Evolutionary conservation across 2,888 invertebrate genomes (phyloP).

Genomic region (Ornithoptera priamus): DNA sequence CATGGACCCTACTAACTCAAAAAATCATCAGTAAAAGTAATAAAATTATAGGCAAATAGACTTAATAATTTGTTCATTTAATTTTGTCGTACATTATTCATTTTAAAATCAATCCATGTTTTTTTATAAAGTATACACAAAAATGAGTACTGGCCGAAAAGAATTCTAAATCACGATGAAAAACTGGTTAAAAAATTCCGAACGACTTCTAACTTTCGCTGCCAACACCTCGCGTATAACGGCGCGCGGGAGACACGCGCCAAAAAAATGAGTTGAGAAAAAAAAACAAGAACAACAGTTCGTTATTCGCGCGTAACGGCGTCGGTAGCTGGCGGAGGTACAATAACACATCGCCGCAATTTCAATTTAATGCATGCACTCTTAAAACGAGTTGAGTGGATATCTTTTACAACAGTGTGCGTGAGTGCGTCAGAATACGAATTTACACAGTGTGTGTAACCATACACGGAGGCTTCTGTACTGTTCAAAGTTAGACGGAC

Average conservation of each 20-base stretch:
- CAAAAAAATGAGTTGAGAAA: slow-evolving; percentile 56
- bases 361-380: slow-evolving; percentile 59
- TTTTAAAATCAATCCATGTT: no score
- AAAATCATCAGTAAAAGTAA: no score
- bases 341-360: slow-evolving; percentile 61
- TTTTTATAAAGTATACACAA: slow-evolving; percentile 4
- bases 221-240: slow-evolving; percentile 66
- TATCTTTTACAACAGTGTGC: slow-evolving; percentile 14
- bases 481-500: not conserved
- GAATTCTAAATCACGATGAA: slow-evolving; percentile 46
- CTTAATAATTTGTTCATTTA: no score
- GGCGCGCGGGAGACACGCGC: slow-evolving; percentile 72
- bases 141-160: slow-evolving; percentile 35
- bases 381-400: slow-evolving; percentile 51
- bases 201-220: slow-evolving; percentile 74
- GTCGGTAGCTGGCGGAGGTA: slow-evolving; percentile 61
- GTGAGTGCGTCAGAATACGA: not conserved
- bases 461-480: slow-evolving; percentile 4
- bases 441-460: slow-evolving; percentile 14
- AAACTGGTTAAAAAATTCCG: slow-evolving; percentile 58
- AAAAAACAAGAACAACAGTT: slow-evolving; percentile 59
- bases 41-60: no score
- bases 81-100: no score
- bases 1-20: no score
- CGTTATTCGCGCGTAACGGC: slow-evolving; percentile 76